Evolutionary conservation across 92 coral and sea anemone genomes (phyloP), one percentile per base, ranked within the genome.

Genomic region (Pocillopora grandis): DNA sequence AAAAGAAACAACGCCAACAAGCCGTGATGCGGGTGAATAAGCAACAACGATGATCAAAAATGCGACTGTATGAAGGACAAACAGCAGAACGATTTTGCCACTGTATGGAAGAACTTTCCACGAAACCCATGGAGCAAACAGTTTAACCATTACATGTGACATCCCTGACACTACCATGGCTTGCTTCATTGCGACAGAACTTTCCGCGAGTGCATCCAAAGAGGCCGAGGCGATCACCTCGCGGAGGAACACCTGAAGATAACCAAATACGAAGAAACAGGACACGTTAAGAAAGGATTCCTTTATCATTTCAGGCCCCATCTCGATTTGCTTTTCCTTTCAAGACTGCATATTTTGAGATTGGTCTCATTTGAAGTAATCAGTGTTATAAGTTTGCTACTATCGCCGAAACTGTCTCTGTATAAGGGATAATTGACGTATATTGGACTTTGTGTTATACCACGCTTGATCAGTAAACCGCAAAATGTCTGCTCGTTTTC

Each of bases 361-460:
- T 62, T 5, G 60, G 23, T 23, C 81, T 13, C 83, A 62, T 36
- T 65, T 42, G 67, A 80, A 35, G 66, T 20, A 81, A 69, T 81
- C 69, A 81, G 85, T 66, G 69, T 67, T 66, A 67, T 42, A 12
- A 3, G 13, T 18, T 27, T 67, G 72, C 14, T 10, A n/a, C 33
- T 42, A 42, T 42, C 49, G 49, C 49, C 7, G 49, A 42, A 42
- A 42, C 7, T 42, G 49, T 42, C 27, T 27, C 27, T 27, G 27
- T 27, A 27, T 27, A 27, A 27, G 27, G 27, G 27, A 27, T 27
- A 27, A 0, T 3, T 42, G 49, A 42, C 49, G 49, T 7, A 42
- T 42, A 0, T 42, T 42, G 49, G 49, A 7, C 49, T 42, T 42
- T 42, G 49, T 42, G 49, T 42, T 42, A 42, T 42, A 42, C 49